These are phyloP conservation scores for Sinodicranocentrus sp. DNA, from an alignment of 2,888 invertebrate species.

Conservation along the genomic window DNA sequence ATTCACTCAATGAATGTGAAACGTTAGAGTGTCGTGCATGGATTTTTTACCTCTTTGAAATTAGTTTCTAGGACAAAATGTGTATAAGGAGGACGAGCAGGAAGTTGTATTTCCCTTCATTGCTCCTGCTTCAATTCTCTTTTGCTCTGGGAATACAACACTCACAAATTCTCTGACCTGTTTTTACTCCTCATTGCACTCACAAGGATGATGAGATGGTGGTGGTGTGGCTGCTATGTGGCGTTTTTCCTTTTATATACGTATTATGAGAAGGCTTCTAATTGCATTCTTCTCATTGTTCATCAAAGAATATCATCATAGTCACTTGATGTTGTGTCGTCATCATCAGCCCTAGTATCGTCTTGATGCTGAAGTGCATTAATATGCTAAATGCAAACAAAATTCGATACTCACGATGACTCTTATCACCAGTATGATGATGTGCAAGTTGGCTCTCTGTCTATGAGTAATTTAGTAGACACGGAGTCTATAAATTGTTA, in stretches of 20 bases:
- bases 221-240: background rate
- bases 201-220: background rate
- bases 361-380: background rate
- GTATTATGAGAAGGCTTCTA: background rate
- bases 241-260: background rate
- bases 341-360: background rate
- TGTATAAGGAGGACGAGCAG: slow-evolving; percentile 64
- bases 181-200: slow-evolving; percentile 28
- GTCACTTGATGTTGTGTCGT: background rate
- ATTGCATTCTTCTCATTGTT: slow-evolving; percentile 18
- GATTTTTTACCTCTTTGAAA: slow-evolving; percentile 23
- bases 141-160: background rate
- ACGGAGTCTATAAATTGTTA: too few relatives aligned
- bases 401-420: too few relatives aligned
- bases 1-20: slow-evolving; percentile 7
- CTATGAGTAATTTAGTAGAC: too few relatives aligned
- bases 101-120: slow-evolving; percentile 65
- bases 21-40: slow-evolving; percentile 7
- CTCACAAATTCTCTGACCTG: slow-evolving; percentile 24
- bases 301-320: background rate
- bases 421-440: too few relatives aligned
- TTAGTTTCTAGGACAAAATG: slow-evolving; percentile 58
- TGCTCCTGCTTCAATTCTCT: background rate
- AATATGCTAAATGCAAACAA: too few relatives aligned
- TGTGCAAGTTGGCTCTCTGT: too few relatives aligned